Percentiles rank a stretch among this genome's conserved stretches.
Conservation (phyloP, 2,888 invertebrate genomes). For the Hipparchia sbordonii region DNA sequence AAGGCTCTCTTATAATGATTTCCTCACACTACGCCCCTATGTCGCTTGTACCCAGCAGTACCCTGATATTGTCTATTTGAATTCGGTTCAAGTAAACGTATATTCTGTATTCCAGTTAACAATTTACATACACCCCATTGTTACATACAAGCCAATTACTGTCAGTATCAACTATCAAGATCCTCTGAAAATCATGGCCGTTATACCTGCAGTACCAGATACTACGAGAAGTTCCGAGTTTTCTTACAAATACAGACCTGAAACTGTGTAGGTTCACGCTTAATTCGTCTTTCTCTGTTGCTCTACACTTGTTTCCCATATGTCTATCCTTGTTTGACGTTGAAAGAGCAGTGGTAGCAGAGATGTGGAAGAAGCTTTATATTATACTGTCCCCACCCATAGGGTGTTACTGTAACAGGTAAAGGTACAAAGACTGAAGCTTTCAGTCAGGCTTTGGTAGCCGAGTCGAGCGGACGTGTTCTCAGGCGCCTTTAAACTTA, state of each 20-base stretch:
- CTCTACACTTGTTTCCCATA: not conserved
- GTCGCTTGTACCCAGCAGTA: too few species aligned
- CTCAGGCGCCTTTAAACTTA: constrained; percentile 1
- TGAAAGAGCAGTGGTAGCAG: constrained; percentile 8
- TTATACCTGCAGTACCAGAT: not conserved
- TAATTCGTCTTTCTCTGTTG: constrained; percentile 9
- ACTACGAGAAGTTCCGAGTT: not conserved
- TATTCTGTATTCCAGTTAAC: not conserved
- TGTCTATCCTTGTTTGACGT: constrained; percentile 19
- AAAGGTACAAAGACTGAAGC: constrained; percentile 55
- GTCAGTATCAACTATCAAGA: not conserved
- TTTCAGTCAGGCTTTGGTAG: constrained; percentile 44
- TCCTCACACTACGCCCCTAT: too few species aligned
- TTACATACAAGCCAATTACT: constrained; percentile 1
- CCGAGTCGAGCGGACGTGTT: constrained; percentile 38
- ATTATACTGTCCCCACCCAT: constrained; percentile 29
- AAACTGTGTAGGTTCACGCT: constrained; percentile 5
- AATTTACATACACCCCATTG: not conserved
- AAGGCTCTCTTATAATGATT: too few species aligned
- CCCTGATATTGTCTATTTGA: not conserved
- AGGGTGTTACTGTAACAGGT: constrained; percentile 67
- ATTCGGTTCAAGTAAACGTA: not conserved
- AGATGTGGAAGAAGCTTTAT: constrained; percentile 27
- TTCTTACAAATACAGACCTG: not conserved
- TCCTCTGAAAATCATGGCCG: constrained; percentile 12